Percentiles rank a stretch among this genome's conserved stretches.
These are phyloP conservation scores for Microplitis deprimator DNA, from an alignment of 2,888 invertebrate species.

Conservation along the genomic window DNA sequence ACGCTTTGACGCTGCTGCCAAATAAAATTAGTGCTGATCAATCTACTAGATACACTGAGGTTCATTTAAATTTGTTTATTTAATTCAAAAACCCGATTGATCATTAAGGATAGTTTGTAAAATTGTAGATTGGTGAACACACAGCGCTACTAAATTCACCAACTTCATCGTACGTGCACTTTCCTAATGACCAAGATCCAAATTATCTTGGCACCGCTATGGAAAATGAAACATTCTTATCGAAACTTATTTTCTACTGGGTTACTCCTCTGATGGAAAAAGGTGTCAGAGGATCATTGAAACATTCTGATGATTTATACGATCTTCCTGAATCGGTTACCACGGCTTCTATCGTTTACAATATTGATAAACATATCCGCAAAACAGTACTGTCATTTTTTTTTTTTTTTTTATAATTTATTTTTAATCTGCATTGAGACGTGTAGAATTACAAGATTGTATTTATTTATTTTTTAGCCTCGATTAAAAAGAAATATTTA, in stretches of 20 bases:
- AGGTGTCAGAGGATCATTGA: slow-evolving; percentile 82
- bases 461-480: slow-evolving; percentile 45
- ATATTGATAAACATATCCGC: slow-evolving; percentile 75
- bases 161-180: slow-evolving; percentile 75
- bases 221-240: slow-evolving; percentile 80
- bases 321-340: slow-evolving; percentile 82
- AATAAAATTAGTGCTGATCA: slow-evolving; percentile 59
- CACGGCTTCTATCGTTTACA: slow-evolving; percentile 76
- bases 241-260: slow-evolving; percentile 89
- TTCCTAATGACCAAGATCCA: slow-evolving; percentile 79
- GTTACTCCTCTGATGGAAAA: slow-evolving; percentile 87
- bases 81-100: neutral
- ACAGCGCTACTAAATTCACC: slow-evolving; percentile 74
- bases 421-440: neutral
- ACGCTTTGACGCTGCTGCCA: slow-evolving; percentile 82
- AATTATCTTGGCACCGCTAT: slow-evolving; percentile 85
- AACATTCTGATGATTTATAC: slow-evolving; percentile 85
- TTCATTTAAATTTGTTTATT: slow-evolving; percentile 63
- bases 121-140: slow-evolving; percentile 75
- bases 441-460: neutral
- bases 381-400: slow-evolving; percentile 55
- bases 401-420: neutral
- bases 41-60: slow-evolving; percentile 74
- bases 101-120: neutral
- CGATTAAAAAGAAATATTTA: slow-evolving; percentile 31